phyloP scores from a whole-genome alignment of 2,888 invertebrate species.

The Noctua fimbriata region DNA sequence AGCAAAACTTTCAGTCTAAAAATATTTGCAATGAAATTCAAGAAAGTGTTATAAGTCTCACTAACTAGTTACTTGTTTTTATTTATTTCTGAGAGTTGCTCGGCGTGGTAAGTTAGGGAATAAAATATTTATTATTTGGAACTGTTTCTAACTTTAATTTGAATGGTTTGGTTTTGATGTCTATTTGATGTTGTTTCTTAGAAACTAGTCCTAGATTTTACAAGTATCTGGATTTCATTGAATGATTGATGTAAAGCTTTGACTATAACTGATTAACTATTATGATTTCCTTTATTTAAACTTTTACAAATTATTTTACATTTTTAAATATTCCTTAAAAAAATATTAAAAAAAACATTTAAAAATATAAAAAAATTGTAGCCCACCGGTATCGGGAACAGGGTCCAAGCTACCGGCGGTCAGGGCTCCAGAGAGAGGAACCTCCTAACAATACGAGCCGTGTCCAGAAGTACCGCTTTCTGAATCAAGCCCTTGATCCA shows the following conservation, averaged over 20 bases:
- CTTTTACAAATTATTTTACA: no score
- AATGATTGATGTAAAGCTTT: constrained; percentile 1
- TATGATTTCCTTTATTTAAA: no score
- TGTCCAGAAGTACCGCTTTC: no score
- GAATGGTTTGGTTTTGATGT: constrained; percentile 5
- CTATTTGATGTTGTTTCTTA: constrained; percentile 27
- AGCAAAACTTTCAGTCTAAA: constrained; percentile 34
- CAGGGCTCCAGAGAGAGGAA: no score
- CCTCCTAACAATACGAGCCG: no score
- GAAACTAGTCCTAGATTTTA: neutral
- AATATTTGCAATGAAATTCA: constrained; percentile 35
- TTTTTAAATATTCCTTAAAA: no score
- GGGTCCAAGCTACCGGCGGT: no score
- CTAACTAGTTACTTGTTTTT: constrained; percentile 39
- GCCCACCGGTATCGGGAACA: no score
- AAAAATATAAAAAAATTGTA: no score
- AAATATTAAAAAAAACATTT: no score
- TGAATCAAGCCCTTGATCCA: no score
- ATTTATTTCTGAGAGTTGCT: constrained; percentile 41
- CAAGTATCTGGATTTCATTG: neutral
- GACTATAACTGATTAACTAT: neutral
- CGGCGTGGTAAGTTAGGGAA: neutral
- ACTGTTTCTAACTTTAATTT: constrained; percentile 32
- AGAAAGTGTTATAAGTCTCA: constrained; percentile 41
- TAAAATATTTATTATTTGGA: constrained; percentile 28